Base-by-base conservation (phyloP, 2,888 invertebrate species). In the Standfussiana lucernea region DNA sequence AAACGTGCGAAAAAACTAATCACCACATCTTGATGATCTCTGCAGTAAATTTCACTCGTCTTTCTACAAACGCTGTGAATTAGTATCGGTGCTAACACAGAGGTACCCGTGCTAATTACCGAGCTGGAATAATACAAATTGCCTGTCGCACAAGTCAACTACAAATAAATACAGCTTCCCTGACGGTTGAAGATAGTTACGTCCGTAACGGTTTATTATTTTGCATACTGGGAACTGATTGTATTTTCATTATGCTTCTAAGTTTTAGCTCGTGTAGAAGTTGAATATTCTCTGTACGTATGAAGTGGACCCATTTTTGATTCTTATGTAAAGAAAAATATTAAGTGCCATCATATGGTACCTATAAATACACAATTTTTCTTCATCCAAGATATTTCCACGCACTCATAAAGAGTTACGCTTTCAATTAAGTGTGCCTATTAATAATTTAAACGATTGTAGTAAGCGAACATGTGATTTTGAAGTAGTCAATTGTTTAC, bases 401-500 rank as follows among this genome's bases (percentile, higher is more conserved):
- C 24, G 32, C 18, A 21, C 56, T 70, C n/a, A 21, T 50, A 8
- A 59, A 45, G 15, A 24, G 11, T 59, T 59, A 75, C 32, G 62
- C 62, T 69, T 83, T 74, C 35, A 73, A 72, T 69, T 35, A 53
- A 71, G 40, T 50, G 18, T 53, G 40, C 3, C 65, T 80, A 74
- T 65, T 65, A 64, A 68, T 59, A 79, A 66, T 67, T 59, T 59
- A 59, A 78, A 79, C 70, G 70, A 79, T 75, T 73, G 67, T 71
- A 72, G 37, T 53, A 56, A 42, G 28, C 42, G 21, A 86, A 68
- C 66, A 59, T 73, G 42, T 47, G 65, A 77, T 79, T 79, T 80
- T 68, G 28, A 73, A 82, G 75, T 77, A 85, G 67, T 83, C 81
- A 75, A 86, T 85, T 86, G 91, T 90, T 91, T 91, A 90, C 85